Conservation (phyloP, 2,797 vertebrate genomes). For the Tapirus indicus region DNA sequence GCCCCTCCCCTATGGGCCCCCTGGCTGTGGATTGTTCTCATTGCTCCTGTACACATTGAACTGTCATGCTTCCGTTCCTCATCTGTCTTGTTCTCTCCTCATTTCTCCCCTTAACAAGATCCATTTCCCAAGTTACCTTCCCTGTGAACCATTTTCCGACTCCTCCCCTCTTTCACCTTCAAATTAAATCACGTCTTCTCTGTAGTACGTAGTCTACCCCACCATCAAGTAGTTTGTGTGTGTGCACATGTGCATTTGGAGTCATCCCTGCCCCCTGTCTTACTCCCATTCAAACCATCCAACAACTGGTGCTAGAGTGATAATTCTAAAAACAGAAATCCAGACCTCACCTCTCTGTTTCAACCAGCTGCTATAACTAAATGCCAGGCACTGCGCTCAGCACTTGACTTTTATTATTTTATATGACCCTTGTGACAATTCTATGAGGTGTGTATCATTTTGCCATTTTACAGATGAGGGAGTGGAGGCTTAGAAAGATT, state of each 20-base stretch:
- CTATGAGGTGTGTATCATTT: background rate
- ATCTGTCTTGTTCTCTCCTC: background rate
- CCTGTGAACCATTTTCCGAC: background rate
- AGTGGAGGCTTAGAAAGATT: background rate
- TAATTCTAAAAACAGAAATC: background rate
- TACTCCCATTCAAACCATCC: background rate
- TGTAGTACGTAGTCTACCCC: too few relatives aligned
- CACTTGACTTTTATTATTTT: background rate
- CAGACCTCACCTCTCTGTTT: background rate
- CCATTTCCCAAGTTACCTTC: background rate
- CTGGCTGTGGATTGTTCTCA: background rate
- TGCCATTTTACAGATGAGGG: background rate
- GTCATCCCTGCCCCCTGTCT: background rate
- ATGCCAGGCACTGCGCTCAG: background rate
- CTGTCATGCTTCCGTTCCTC: background rate
- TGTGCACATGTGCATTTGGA: background rate
- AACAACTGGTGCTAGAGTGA: fast-evolving
- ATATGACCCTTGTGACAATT: background rate
- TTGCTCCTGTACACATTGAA: background rate
- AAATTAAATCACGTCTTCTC: background rate
- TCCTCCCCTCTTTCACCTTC: background rate
- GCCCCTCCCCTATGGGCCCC: fast-evolving
- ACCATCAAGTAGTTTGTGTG: background rate
- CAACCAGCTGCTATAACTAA: background rate
- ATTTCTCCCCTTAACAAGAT: background rate